These are phyloP conservation scores for Neosilurus hyrtlii DNA, from an alignment of 2,797 vertebrate genomes.

Conservation along the genomic window DNA sequence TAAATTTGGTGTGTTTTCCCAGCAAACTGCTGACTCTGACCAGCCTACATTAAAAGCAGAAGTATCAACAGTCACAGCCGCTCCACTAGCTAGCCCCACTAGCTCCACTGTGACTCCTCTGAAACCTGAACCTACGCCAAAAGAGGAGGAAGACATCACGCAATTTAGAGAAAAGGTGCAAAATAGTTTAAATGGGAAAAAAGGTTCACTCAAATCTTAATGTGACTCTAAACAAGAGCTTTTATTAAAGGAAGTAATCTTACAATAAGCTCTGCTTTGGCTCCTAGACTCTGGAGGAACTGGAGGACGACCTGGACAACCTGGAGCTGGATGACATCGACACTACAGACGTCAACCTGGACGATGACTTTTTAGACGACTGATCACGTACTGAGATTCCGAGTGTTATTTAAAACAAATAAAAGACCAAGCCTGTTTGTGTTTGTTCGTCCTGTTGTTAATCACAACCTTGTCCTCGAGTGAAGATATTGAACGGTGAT, in stretches of 20 bases:
- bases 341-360: conserved; percentile 93
- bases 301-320: conserved; percentile 95
- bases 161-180: conserved; percentile 58
- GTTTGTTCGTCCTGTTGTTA: conserved; percentile 65
- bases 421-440: conserved; percentile 73
- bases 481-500: neutral
- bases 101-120: conserved; percentile 39
- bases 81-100: conserved; percentile 38
- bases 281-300: conserved; percentile 79
- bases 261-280: neutral
- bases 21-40: conserved; percentile 56
- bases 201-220: too few species aligned
- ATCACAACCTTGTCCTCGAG: conserved; percentile 28
- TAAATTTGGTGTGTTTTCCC: conserved; percentile 13
- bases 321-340: conserved; percentile 96
- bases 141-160: conserved; percentile 29
- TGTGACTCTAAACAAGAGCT: too few species aligned
- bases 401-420: conserved; percentile 65
- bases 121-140: conserved; percentile 56
- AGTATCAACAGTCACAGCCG: conserved; percentile 34
- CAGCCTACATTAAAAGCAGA: conserved; percentile 50
- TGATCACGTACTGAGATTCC: conserved; percentile 63
- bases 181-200: too few species aligned
- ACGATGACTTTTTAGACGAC: conserved; percentile 93
- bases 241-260: neutral